Conservation (phyloP, 1,140 invertebrate species). For the Cydia pomonella region DNA sequence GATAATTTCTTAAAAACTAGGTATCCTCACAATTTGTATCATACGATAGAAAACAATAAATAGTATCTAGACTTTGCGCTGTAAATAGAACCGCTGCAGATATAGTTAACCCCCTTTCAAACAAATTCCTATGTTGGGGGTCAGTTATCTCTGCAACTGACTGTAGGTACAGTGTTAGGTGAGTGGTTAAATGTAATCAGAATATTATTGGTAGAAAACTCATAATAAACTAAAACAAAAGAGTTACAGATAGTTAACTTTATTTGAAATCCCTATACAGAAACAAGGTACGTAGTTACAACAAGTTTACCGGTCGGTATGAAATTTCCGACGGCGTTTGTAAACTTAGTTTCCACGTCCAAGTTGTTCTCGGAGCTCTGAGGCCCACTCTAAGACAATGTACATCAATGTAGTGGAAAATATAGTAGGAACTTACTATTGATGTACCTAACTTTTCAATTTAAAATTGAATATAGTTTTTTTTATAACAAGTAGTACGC, state of each 20-base stretch:
- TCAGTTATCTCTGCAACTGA: too few species aligned
- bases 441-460: neutral
- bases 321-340: slow-evolving; percentile 54
- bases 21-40: too few species aligned
- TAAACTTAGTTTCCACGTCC: slow-evolving; percentile 48
- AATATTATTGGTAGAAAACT: neutral
- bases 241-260: slow-evolving; percentile 21
- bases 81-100: too few species aligned
- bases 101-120: too few species aligned
- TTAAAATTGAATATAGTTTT: too few species aligned
- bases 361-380: slow-evolving; percentile 38
- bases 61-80: too few species aligned
- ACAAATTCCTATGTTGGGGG: too few species aligned
- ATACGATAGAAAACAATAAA: too few species aligned
- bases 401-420: slow-evolving; percentile 45
- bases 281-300: slow-evolving; percentile 41
- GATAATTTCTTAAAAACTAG: too few species aligned
- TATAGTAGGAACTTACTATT: slow-evolving; percentile 17
- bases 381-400: slow-evolving; percentile 42
- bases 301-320: slow-evolving; percentile 41
- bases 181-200: neutral
- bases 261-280: slow-evolving; percentile 44
- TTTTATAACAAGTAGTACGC: too few species aligned
- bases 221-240: neutral
- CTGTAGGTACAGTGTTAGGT: too few species aligned